Evolutionary conservation across 37 sponge, comb jelly and placozoan genomes (phyloP), one percentile per base, ranked within the genome.

Genomic region (Spongia lamella): DNA sequence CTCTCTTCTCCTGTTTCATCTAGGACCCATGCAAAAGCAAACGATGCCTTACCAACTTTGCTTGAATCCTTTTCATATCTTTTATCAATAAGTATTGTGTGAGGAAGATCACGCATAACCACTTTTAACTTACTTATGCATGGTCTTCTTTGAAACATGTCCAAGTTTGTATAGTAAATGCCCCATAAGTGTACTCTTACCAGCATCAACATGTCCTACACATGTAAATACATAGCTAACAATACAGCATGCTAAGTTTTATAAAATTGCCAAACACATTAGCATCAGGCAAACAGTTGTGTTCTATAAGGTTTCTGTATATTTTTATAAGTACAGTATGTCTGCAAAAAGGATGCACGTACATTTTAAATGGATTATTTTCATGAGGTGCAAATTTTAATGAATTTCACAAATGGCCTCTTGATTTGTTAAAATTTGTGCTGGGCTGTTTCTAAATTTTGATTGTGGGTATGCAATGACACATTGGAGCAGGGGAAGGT

Each of bases 121-220:
- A 31, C 37, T 56, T 19, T 56, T 57, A 57, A 58, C 87, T 79
- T 76, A 89, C 88, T 97, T 97, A 83, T 94, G 95, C 89, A 94
- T 89, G n/a, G 77, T 66, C 43, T 75, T 88, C 81, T 97, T 86
- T 26, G 81, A 73, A 57, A 98, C 93, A 15, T 78, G 63, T 52
- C 99, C 99, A 32, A 95, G 70, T 0, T 83, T 82, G 66, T 77
- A 90, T 11, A 98, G 87, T 11, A 98, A 66, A 55, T 98, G 99
- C 19, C 99, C 99, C 99, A 98, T 95, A 27, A 98, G 80, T 1
- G 99, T 98, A 59, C 96, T 95, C 93, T 98, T 98, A 7, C 99
- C 99, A 30, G 99, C 96, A 78, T 98, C 99, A 35, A 98, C 99
- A 73, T 98, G 99, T 61, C 99, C 99, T 86, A 20, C 4, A 80